These are phyloP conservation scores for Pseudorhiza aurosa DNA, from an alignment of 30 jellyfish, hydroid and myxozoan species.

Conservation along the genomic window DNA sequence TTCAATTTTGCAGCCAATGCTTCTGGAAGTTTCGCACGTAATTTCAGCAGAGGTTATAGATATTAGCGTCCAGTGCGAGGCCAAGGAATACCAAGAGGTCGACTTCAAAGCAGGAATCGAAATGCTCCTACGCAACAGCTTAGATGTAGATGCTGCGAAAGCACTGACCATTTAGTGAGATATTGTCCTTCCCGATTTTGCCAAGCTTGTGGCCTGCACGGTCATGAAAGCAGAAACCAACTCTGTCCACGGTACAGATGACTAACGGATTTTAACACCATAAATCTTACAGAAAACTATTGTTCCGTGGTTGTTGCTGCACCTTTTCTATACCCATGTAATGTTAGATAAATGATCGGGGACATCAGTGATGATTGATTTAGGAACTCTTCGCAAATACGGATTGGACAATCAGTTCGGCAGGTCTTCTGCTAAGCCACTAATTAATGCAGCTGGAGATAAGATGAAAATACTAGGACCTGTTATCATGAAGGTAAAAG, in stretches of 20 bases:
- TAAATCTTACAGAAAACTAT: conserved; percentile 26
- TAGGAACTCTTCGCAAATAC: conserved; percentile 16
- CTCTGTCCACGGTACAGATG: conserved; percentile 46
- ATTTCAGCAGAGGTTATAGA: conserved; percentile 8
- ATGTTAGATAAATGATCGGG: conserved; percentile 63
- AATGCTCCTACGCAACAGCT: conserved; percentile 43
- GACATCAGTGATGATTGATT: conserved; percentile 31
- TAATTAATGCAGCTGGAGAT: conserved; percentile 46
- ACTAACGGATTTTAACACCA: conserved; percentile 37
- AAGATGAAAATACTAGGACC: conserved; percentile 35
- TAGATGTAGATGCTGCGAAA: conserved; percentile 55
- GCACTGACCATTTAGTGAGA: conserved; percentile 58
- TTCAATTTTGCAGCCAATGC: conserved; percentile 37
- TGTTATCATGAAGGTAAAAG: conserved; percentile 26
- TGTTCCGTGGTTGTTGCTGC: conserved; percentile 45
- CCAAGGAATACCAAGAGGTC: conserved; percentile 10
- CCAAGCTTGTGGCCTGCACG: conserved; percentile 76
- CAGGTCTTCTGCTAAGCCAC: conserved; percentile 8
- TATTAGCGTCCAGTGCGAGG: neutral
- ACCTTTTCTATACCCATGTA: conserved; percentile 36
- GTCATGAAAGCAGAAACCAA: conserved; percentile 44
- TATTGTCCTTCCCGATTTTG: conserved; percentile 60
- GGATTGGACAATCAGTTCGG: conserved; percentile 29
- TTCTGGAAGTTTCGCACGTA: neutral
- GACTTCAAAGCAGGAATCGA: conserved; percentile 14